Percentiles rank a stretch among this genome's conserved stretches.
These are phyloP conservation scores for Drosophila mulleri DNA, from an alignment of 2,888 invertebrate genomes.

Conservation along the genomic window DNA sequence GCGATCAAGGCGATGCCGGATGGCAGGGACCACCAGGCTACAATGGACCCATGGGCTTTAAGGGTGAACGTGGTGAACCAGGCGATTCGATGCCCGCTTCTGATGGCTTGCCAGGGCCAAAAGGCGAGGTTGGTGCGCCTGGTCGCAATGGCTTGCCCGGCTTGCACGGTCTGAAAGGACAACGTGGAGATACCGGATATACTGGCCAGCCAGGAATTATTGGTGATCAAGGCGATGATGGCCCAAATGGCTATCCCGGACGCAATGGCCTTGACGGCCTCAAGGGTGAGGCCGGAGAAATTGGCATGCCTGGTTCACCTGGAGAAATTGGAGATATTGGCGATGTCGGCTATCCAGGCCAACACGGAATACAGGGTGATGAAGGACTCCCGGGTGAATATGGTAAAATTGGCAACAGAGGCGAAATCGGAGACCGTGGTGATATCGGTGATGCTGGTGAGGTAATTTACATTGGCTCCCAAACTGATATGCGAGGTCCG, in stretches of 20 bases:
- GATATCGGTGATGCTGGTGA: conserved; percentile 84
- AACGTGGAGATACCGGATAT: conserved; percentile 86
- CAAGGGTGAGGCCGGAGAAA: conserved; percentile 85
- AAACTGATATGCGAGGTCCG: conserved; percentile 55
- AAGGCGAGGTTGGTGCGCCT: conserved; percentile 88
- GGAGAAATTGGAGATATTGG: conserved; percentile 87
- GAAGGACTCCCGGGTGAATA: conserved; percentile 75
- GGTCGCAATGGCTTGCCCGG: conserved; percentile 87
- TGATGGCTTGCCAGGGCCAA: conserved; percentile 86
- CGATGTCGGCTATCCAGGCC: conserved; percentile 79
- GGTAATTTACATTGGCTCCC: not conserved
- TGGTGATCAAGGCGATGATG: conserved; percentile 86
- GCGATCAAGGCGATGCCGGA: conserved; percentile 87
- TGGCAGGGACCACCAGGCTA: conserved; percentile 84
- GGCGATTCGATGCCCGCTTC: conserved; percentile 87
- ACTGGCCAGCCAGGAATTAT: conserved; percentile 86
- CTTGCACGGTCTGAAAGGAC: conserved; percentile 85
- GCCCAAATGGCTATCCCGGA: conserved; percentile 80
- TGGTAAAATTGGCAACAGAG: conserved; percentile 87
- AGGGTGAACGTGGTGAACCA: conserved; percentile 87
- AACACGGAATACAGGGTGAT: conserved; percentile 86
- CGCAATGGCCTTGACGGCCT: conserved; percentile 85
- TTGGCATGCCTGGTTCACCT: conserved; percentile 85
- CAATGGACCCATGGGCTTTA: conserved; percentile 73
- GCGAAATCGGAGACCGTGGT: conserved; percentile 85